A percentile compares a stretch with the other conserved stretches of the same genome.
Evolutionary conservation across 2,797 vertebrate genomes (phyloP).

Genomic region (Urocyon cinereoargenteus): DNA sequence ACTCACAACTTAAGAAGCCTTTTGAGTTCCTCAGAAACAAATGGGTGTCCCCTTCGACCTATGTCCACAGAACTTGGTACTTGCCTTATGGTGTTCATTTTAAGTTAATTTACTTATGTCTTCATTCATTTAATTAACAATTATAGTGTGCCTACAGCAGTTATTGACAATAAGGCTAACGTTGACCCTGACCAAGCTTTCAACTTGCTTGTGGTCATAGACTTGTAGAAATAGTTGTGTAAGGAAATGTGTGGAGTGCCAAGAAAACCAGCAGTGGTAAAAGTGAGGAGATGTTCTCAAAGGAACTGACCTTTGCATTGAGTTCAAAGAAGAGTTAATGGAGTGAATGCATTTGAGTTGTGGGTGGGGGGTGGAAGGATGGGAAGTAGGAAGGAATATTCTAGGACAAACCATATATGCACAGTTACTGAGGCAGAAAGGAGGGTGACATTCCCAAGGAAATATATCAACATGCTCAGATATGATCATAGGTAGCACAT

Average conservation of each 20-base stretch:
- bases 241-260: background rate
- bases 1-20: background rate
- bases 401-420: background rate
- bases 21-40: background rate
- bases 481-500: background rate
- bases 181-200: background rate
- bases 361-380: background rate
- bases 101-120: background rate
- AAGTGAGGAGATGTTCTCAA: background rate
- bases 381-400: background rate
- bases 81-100: background rate
- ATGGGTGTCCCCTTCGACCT: background rate
- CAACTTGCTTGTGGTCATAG: background rate
- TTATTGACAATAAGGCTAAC: background rate
- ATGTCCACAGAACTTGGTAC: background rate
- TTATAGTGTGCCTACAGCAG: background rate
- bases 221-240: too few species aligned
- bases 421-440: background rate
- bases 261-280: background rate
- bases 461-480: background rate
- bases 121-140: background rate
- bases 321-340: background rate
- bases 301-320: background rate
- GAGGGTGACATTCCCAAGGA: background rate
- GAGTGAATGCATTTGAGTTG: background rate